Percentiles rank a stretch among this genome's conserved stretches.
Evolutionary conservation across 2,113 vertebrate species (phyloP).

Genomic region (Oryzias celebensis): DNA sequence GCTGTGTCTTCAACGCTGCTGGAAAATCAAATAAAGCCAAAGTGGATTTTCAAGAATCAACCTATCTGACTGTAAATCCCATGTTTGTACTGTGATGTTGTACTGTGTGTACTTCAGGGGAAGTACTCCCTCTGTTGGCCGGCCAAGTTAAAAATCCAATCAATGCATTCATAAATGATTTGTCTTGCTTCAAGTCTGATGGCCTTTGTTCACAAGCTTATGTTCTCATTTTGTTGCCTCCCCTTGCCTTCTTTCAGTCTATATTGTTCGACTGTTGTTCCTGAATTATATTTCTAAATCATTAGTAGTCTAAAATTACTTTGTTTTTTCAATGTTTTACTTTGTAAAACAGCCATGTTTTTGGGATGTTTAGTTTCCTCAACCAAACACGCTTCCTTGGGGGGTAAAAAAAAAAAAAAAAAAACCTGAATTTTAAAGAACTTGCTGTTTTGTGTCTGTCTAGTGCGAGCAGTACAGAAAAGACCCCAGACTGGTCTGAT

Average conservation of each 20-base stretch:
- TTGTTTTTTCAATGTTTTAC: no score
- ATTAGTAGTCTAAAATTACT: no score
- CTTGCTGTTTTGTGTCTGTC: conserved; percentile 13
- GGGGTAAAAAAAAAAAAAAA: background rate
- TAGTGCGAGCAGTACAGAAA: conserved; percentile 85
- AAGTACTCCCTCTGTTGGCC: conserved; percentile 59
- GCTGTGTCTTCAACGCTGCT: background rate
- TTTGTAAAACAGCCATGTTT: conserved; percentile 1
- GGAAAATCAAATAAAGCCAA: background rate
- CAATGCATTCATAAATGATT: conserved; percentile 42
- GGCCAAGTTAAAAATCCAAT: conserved; percentile 42
- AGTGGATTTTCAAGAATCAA: background rate
- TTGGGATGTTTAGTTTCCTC: conserved; percentile 25
- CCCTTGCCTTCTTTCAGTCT: conserved; percentile 5
- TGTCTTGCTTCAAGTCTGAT: conserved; percentile 15
- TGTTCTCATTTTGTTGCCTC: conserved; percentile 7
- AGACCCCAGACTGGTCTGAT: conserved; percentile 90
- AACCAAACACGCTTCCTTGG: background rate
- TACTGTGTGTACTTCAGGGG: conserved; percentile 12
- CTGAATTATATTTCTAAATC: conserved; percentile 2
- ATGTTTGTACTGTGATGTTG: conserved; percentile 16
- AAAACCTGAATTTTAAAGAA: background rate
- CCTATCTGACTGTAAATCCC: conserved; percentile 66
- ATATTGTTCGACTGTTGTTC: no score
- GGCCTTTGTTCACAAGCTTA: conserved; percentile 6